A percentile compares a stretch with the other conserved stretches of the same genome.
Evolutionary conservation across 2,797 vertebrate species (phyloP).

Genomic region (Ptychobarbus kaznakovi): DNA sequence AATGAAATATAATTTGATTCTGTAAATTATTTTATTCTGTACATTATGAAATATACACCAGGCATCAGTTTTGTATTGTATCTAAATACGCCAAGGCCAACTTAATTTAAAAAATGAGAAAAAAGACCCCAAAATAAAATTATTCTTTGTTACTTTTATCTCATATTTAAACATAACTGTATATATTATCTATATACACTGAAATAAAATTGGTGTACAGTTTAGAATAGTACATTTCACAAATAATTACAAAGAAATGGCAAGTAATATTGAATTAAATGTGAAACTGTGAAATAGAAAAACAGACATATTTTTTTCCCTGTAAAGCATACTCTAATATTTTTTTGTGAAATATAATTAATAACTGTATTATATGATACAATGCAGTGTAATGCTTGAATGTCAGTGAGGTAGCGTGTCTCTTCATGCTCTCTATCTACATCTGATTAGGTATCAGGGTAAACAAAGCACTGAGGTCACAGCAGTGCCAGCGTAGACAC

Average conservation of each 20-base stretch:
- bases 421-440: not conserved
- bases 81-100: not conserved
- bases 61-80: not conserved
- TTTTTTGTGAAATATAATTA: not conserved
- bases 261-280: not conserved
- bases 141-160: not conserved
- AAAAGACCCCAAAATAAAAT: constrained; percentile 3
- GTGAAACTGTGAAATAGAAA: not conserved
- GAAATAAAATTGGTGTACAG: not conserved
- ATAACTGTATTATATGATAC: not conserved
- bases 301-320: too few species aligned
- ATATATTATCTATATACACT: not conserved
- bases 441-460: constrained; percentile 51
- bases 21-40: not conserved
- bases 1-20: not conserved
- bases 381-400: not conserved
- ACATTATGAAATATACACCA: not conserved
- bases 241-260: not conserved
- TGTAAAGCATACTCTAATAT: not conserved
- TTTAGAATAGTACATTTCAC: not conserved
- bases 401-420: constrained; percentile 1
- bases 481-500: not conserved
- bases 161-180: not conserved
- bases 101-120: not conserved
- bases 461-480: constrained; percentile 55